Evolutionary conservation across 2,888 invertebrate genomes (phyloP), one percentile per base, ranked within the genome.

Genomic region (Spilosoma lubricipeda): DNA sequence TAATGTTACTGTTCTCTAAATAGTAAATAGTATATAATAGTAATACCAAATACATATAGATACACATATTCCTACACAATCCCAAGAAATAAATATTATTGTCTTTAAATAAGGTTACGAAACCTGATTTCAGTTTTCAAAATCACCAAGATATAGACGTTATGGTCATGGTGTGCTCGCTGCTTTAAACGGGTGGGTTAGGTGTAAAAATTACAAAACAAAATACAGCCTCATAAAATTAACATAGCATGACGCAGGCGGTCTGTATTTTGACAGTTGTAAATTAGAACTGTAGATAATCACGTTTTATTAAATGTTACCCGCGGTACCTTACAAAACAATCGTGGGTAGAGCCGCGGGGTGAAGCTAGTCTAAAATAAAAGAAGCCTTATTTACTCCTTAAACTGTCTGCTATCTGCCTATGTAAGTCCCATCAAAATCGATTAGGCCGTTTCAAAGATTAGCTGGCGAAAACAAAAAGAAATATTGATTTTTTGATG

Each of bases 201-300:
- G 73, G 77, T 73, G 81, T 86, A 85, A 90, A 89, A 89, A 87
- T 86, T 86, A 84, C 79, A 75, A 80, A 84, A 89, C 84, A 87
- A 87, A 88, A 88, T 88, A 88, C 82, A 77, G 81, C 85, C 77
- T 84, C 82, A 81, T 90, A 85, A 90, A 89, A 90, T 90, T 91
- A 77, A 80, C 90, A 90, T 91, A 86, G 74, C 74, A 76, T 89
- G 88, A 88, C 87, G 89, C 82, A 84, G 73, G 72, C 70, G 30
- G 77, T 70, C 71, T 52, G 72, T 78, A 74, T 85, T 85, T 88
- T 83, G 77, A 79, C 79, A 75, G 76, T 79, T 79, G 76, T 81
- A 82, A 85, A 82, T 82, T 82, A 82, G 75, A 76, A 73, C 68
- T 66, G 76, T 66, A 74, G 70, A 72, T 74, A 71, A 79, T 67